Evolutionary conservation across 1,140 invertebrate genomes (phyloP).

Genomic region (Odontomachus brunneus): DNA sequence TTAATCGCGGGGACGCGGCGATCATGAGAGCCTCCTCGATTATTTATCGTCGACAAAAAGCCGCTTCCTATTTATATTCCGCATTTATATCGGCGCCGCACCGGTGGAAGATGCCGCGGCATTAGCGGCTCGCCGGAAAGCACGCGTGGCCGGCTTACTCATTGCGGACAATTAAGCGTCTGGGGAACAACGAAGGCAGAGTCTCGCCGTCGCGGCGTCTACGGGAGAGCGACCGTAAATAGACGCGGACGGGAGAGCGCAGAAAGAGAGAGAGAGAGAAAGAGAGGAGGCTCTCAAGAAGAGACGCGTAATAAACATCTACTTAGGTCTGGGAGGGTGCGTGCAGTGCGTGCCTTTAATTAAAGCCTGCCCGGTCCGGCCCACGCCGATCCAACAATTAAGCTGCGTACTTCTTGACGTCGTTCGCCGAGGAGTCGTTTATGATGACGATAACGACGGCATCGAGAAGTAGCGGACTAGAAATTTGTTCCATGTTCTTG

Average conservation of each 20-base stretch:
- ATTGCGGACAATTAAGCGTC: slow-evolving; percentile 55
- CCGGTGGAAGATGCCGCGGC: no score
- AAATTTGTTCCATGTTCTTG: no score
- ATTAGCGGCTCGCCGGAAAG: not conserved
- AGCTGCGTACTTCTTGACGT: not conserved
- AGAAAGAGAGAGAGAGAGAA: no score
- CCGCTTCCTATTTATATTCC: slow-evolving; percentile 3
- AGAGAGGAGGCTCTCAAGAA: slow-evolving; percentile 4
- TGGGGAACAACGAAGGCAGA: slow-evolving; percentile 42
- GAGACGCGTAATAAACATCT: slow-evolving; percentile 44
- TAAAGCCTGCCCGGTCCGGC: not conserved
- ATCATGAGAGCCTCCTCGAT: not conserved
- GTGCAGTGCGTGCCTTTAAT: slow-evolving; percentile 42
- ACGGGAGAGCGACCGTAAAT: slow-evolving; percentile 35
- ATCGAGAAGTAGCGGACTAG: not conserved
- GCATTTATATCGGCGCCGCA: no score
- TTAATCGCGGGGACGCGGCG: not conserved
- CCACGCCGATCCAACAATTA: slow-evolving; percentile 21
- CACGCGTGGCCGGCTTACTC: slow-evolving; percentile 39
- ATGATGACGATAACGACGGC: not conserved
- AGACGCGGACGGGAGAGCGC: slow-evolving; percentile 3
- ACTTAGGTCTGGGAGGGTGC: slow-evolving; percentile 21
- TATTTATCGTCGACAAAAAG: slow-evolving; percentile 23
- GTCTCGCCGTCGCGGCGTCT: slow-evolving; percentile 37
- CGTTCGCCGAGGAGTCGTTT: no score